Evolutionary conservation across 1,140 invertebrate genomes (phyloP).

Genomic region (Drosophila suzukii): DNA sequence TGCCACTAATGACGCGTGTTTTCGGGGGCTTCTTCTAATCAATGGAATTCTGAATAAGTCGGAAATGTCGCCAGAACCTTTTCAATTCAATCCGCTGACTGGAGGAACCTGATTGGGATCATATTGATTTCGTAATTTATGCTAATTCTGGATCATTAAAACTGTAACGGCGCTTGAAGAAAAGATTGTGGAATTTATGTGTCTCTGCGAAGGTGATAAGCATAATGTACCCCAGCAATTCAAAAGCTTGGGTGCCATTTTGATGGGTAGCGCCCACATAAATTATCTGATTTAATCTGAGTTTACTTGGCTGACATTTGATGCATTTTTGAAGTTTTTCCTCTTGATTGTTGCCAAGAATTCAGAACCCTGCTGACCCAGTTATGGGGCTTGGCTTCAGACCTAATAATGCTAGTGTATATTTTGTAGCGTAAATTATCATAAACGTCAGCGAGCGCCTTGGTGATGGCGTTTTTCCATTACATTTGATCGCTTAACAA

Average conservation of each 20-base stretch:
- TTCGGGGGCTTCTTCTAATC: constrained; percentile 23
- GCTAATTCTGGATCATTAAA: constrained; percentile 40
- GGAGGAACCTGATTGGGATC: constrained; percentile 19
- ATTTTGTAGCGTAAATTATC: constrained; percentile 45
- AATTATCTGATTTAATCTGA: constrained; percentile 22
- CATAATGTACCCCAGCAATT: not conserved
- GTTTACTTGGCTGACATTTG: constrained; percentile 68
- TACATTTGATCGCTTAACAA: constrained; percentile 18
- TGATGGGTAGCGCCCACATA: constrained; percentile 30
- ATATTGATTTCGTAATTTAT: constrained; percentile 63
- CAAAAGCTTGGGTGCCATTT: constrained; percentile 18
- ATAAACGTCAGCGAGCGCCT: constrained; percentile 28
- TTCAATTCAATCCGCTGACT: not conserved
- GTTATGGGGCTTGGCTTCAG: constrained; percentile 4
- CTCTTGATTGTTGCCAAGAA: constrained; percentile 8
- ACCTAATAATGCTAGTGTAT: constrained; percentile 14
- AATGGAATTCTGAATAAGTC: constrained; percentile 43
- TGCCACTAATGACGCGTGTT: constrained; percentile 42
- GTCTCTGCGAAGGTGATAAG: constrained; percentile 1
- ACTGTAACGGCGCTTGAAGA: constrained; percentile 56
- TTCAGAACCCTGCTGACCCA: constrained; percentile 42
- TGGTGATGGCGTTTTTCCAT: constrained; percentile 24
- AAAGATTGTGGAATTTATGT: not conserved
- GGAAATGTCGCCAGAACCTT: constrained; percentile 22
- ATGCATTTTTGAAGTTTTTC: constrained; percentile 17